These are phyloP conservation scores for Acrobasis consociella DNA, from an alignment of 2,888 invertebrate species.

Conservation along the genomic window DNA sequence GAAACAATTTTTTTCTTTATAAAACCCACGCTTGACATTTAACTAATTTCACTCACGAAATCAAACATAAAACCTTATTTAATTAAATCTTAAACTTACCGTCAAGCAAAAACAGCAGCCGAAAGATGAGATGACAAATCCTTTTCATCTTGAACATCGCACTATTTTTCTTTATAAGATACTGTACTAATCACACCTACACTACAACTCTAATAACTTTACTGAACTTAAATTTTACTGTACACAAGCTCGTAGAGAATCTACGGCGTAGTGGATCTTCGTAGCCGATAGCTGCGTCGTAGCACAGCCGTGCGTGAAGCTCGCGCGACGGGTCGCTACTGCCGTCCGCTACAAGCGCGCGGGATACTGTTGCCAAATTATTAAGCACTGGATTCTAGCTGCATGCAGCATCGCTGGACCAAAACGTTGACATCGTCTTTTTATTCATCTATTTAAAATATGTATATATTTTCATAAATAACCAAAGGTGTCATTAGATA, in stretches of 20 bases:
- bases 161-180: constrained; percentile 32
- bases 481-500: too few relatives aligned
- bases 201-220: constrained; percentile 5
- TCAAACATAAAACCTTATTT: not conserved
- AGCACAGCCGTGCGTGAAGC: constrained; percentile 19
- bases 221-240: not conserved
- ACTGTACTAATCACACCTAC: constrained; percentile 1
- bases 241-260: not conserved
- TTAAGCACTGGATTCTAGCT: constrained; percentile 46
- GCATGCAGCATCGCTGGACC: not conserved
- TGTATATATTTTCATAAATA: too few relatives aligned
- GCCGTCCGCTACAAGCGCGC: constrained; percentile 41
- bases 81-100: constrained; percentile 48
- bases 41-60: not conserved
- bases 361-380: constrained; percentile 47
- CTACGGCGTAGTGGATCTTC: not conserved
- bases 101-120: constrained; percentile 70
- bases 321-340: constrained; percentile 13
- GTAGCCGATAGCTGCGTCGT: constrained; percentile 16
- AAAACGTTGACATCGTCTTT: not conserved
- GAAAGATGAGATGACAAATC: constrained; percentile 72
- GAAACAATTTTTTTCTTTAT: too few relatives aligned
- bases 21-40: too few relatives aligned
- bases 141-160: constrained; percentile 71
- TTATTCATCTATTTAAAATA: not conserved